Conservation (phyloP, 2,888 invertebrate species). For the Nemoura dubitans region DNA sequence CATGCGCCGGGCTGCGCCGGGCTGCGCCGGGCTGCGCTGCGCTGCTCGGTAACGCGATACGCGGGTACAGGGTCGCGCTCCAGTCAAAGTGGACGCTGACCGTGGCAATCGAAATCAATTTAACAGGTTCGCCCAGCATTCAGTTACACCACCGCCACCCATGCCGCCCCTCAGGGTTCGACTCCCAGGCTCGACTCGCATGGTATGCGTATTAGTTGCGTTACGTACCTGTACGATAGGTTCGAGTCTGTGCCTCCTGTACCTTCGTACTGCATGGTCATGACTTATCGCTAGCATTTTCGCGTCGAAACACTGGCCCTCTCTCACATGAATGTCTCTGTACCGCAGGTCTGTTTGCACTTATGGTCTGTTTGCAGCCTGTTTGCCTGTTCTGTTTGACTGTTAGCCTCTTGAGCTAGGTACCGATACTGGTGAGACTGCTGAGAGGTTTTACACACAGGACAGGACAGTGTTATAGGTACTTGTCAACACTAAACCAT, state of each 20-base stretch:
- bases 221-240: too few relatives aligned
- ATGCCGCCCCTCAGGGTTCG: background rate
- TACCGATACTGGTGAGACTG: background rate
- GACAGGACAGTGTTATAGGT: background rate
- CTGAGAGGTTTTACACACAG: background rate
- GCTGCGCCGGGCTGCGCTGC: too few relatives aligned
- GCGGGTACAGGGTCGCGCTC: too few relatives aligned
- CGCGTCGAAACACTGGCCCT: too few relatives aligned
- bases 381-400: background rate
- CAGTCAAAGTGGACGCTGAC: background rate
- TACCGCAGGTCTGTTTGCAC: background rate
- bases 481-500: constrained; percentile 3
- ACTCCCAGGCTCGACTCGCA: too few relatives aligned
- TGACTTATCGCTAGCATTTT: too few relatives aligned
- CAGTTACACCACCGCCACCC: background rate
- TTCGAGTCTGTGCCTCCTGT: too few relatives aligned
- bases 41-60: too few relatives aligned
- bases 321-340: background rate
- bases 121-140: background rate
- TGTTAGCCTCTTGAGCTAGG: background rate
- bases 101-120: background rate
- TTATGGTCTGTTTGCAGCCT: too few relatives aligned
- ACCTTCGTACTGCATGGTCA: too few relatives aligned
- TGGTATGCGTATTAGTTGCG: too few relatives aligned
- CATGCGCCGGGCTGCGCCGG: too few relatives aligned